Evolutionary conservation across 2,888 invertebrate species (phyloP).

Genomic region (Phrixothrix hirtus): DNA sequence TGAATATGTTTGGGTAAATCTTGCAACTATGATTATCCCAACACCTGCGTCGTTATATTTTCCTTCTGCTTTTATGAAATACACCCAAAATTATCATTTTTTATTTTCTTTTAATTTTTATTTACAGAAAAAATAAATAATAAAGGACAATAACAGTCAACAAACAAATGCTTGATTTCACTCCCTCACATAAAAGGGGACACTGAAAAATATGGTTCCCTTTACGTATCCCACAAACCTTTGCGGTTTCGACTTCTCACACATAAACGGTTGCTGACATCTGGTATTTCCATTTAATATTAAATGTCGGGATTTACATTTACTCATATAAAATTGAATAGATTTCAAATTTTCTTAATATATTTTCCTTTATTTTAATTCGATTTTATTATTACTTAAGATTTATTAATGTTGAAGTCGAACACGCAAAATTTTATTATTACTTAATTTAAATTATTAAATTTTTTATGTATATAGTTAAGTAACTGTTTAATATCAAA

Average conservation of each 20-base stretch:
- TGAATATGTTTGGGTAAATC: constrained; percentile 28
- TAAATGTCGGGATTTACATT: too few relatives aligned
- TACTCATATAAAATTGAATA: too few relatives aligned
- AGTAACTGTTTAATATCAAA: too few relatives aligned
- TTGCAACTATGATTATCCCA: constrained; percentile 45
- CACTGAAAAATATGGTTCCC: constrained; percentile 64
- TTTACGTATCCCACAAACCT: constrained; percentile 61
- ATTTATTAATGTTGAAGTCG: neutral
- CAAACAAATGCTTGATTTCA: constrained; percentile 42
- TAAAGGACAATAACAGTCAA: constrained; percentile 35
- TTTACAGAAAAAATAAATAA: constrained; percentile 22
- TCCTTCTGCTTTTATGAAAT: constrained; percentile 40
- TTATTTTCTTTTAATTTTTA: constrained; percentile 20
- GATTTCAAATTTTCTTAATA: too few relatives aligned
- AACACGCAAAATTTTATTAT: neutral
- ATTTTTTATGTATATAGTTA: too few relatives aligned
- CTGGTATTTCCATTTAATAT: constrained; percentile 3
- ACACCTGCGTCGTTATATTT: constrained; percentile 54
- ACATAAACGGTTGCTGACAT: constrained; percentile 7
- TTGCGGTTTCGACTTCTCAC: constrained; percentile 54
- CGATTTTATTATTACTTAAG: too few relatives aligned
- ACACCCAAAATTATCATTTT: constrained; percentile 35
- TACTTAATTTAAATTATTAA: too few relatives aligned
- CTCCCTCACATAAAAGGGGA: constrained; percentile 58
- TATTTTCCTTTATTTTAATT: too few relatives aligned